These are phyloP conservation scores for Trachemys scripta DNA, from an alignment of 2,113 vertebrate genomes.

Conservation along the genomic window DNA sequence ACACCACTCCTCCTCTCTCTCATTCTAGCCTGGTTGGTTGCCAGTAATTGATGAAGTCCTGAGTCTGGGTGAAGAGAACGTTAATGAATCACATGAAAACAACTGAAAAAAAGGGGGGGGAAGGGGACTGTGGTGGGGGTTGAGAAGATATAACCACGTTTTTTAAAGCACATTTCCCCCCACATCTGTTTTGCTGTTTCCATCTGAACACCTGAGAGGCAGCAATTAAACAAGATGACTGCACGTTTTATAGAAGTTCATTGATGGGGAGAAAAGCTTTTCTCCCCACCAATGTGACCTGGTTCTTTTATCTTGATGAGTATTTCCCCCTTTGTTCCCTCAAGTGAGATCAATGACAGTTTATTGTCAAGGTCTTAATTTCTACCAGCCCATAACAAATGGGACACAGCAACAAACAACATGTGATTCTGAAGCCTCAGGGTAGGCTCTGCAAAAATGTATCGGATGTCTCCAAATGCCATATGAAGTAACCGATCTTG, in stretches of 20 bases:
- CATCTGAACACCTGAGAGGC: background rate
- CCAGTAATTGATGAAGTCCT: constrained; percentile 6
- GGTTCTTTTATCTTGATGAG: background rate
- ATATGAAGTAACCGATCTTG: background rate
- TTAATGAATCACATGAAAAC: background rate
- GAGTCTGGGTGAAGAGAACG: background rate
- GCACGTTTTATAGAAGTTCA: background rate
- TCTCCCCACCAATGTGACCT: background rate
- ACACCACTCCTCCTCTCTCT: background rate
- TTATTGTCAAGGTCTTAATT: constrained; percentile 15
- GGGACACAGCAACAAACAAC: background rate
- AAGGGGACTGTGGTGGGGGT: background rate
- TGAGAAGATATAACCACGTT: background rate
- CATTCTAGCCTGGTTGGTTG: background rate
- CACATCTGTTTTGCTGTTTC: background rate
- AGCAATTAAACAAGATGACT: background rate
- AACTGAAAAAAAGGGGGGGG: background rate
- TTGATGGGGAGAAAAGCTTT: background rate
- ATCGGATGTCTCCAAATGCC: constrained; percentile 8
- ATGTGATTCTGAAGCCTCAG: constrained; percentile 1
- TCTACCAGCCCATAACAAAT: constrained; percentile 1
- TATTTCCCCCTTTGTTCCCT: background rate
- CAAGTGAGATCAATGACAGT: constrained; percentile 3
- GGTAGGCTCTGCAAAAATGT: background rate
- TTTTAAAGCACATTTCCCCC: background rate